phyloP scores from a whole-genome alignment of 1,140 invertebrate species.

The Limonius californicus region DNA sequence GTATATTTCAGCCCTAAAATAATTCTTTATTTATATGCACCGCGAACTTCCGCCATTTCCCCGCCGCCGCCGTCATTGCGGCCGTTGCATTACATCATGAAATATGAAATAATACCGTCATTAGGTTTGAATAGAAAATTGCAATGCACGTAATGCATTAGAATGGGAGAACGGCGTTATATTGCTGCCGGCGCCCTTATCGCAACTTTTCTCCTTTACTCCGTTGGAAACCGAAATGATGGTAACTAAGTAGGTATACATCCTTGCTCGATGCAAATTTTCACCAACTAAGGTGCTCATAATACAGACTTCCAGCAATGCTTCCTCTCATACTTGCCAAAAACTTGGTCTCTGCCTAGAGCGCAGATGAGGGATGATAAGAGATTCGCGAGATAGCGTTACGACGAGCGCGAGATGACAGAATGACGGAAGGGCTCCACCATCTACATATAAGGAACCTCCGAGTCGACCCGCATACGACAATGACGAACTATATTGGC shows the following conservation, averaged over 20 bases:
- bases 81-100: neutral
- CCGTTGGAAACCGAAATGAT: neutral
- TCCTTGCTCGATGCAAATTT: neutral
- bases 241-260: neutral
- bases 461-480: neutral
- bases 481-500: neutral
- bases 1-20: neutral
- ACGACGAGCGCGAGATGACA: neutral
- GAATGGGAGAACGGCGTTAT: neutral
- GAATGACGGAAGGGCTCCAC: neutral
- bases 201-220: neutral
- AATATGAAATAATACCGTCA: conserved; percentile 8
- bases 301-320: conserved; percentile 1
- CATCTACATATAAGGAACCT: conserved; percentile 1
- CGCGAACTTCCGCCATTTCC: neutral
- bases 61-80: neutral
- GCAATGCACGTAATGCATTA: neutral
- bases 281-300: conserved; percentile 5
- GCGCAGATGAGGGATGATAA: conserved; percentile 1
- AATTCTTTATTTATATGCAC: conserved; percentile 1
- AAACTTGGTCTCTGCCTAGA: neutral
- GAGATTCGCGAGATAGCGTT: neutral
- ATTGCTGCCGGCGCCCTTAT: no score
- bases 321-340: conserved; percentile 1
- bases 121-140: conserved; percentile 1